Base-by-base conservation (phyloP, 1,140 invertebrate species). In the Calliopsis andreniformis region DNA sequence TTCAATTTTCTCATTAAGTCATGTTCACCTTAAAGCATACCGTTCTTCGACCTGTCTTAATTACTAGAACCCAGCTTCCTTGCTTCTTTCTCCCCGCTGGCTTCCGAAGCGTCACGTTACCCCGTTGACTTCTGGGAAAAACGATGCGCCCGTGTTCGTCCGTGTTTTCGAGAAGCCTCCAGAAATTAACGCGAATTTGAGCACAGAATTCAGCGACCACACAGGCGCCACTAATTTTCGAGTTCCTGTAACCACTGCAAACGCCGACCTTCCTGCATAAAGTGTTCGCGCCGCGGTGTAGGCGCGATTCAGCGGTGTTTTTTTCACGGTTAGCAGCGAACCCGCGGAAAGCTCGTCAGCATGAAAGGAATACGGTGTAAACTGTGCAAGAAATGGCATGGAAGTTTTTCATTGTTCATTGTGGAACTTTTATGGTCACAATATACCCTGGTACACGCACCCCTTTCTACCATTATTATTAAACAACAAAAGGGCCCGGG, bases 1-100 rank as follows among this genome's bases (percentile, higher is more conserved):
- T 51, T 81, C 73, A 45, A 39, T 35, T 72, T 63, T 78, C 55
- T 81, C 73, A 67, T 82, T 78, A 82, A 78, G 28, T 82, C 51
- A 53, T 62, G 47, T 51, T 64, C 51, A 45, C 45, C 45, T 58
- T 47, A 53, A 68, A 63, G 49, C 63, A 53, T 51, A 43, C 7
- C 43, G 59, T 69, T 76, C 61, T 62, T 68, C 45, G 45, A 66
- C 28, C 32, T 49, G 79, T 71, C 55, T 59, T 61, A 53, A 28
- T 42, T 53, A 59, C 32, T 53, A 28, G 25, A 55, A 61, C 12
- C 28, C 39, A 18, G 10, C 18, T 23, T 49, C n/a, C 66, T 16
- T 20, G 20, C 20, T 18, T 51, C 20, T 66, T 18, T 35, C 32
- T 6, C 32, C 12, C 4, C 25, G 6, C 6, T n/a, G n/a, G n/a